Evolutionary conservation across 2,888 invertebrate species (phyloP).

Genomic region (Patella ulyssiponensis): DNA sequence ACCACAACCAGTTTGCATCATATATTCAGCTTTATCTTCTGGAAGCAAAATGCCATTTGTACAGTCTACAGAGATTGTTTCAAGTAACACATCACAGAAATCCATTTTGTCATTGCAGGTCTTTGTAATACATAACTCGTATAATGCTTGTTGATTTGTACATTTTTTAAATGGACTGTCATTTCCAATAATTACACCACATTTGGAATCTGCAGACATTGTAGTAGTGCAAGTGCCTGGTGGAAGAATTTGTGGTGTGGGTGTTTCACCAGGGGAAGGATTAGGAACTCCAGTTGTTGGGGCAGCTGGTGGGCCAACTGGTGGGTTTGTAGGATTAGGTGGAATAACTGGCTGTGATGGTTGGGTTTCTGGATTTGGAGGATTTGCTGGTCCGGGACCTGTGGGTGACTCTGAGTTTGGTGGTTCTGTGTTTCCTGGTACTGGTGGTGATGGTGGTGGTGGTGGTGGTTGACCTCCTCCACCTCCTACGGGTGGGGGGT

Average conservation of each 20-base stretch:
- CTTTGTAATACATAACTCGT: neutral
- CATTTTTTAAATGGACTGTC: neutral
- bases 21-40: neutral
- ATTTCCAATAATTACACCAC: neutral
- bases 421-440: neutral
- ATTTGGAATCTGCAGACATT: neutral
- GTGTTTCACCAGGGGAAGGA: neutral
- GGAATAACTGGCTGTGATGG: neutral
- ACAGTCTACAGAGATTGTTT: neutral
- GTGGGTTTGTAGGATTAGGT: neutral
- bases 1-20: neutral
- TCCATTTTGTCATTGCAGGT: neutral
- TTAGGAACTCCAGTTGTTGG: constrained; percentile 5
- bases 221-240: neutral
- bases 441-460: neutral
- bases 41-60: no score
- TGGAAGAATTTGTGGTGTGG: neutral
- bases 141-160: neutral
- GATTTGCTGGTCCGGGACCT: neutral
- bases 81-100: neutral
- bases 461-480: neutral
- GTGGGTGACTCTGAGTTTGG: neutral
- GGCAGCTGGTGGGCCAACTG: neutral
- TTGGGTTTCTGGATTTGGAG: neutral
- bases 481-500: neutral